Evolutionary conservation across 2,888 invertebrate species (phyloP).

Genomic region (Saturnia japonica): DNA sequence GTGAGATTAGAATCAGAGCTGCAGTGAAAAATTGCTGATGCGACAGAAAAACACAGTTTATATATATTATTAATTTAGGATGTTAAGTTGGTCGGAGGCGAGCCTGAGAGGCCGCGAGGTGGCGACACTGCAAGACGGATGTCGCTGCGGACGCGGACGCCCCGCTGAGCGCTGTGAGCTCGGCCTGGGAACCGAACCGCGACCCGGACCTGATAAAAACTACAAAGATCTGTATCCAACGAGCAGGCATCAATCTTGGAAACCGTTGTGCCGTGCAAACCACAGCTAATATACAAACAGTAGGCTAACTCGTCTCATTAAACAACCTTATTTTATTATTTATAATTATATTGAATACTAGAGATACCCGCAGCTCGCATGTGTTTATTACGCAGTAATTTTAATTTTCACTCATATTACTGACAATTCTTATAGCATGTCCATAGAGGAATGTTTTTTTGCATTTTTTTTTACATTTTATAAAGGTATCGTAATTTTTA

Average conservation of each 20-base stretch:
- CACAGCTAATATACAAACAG: constrained; percentile 7
- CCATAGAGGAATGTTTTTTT: too few relatives aligned
- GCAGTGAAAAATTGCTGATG: neutral
- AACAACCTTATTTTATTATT: neutral
- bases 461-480: too few relatives aligned
- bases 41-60: neutral
- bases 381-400: too few relatives aligned
- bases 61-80: neutral
- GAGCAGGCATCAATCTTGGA: constrained; percentile 61
- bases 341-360: neutral
- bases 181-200: constrained; percentile 34
- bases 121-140: constrained; percentile 66
- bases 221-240: constrained; percentile 59
- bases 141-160: constrained; percentile 47
- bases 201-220: constrained; percentile 37
- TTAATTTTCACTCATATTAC: too few relatives aligned
- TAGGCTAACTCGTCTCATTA: neutral
- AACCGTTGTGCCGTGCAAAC: neutral
- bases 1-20: neutral
- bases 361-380: too few relatives aligned
- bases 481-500: too few relatives aligned
- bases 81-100: constrained; percentile 18
- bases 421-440: too few relatives aligned
- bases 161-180: constrained; percentile 38
- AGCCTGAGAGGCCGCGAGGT: constrained; percentile 37